Conservation (phyloP, 2,888 invertebrate species). For the Stenolophus ochropezus region DNA sequence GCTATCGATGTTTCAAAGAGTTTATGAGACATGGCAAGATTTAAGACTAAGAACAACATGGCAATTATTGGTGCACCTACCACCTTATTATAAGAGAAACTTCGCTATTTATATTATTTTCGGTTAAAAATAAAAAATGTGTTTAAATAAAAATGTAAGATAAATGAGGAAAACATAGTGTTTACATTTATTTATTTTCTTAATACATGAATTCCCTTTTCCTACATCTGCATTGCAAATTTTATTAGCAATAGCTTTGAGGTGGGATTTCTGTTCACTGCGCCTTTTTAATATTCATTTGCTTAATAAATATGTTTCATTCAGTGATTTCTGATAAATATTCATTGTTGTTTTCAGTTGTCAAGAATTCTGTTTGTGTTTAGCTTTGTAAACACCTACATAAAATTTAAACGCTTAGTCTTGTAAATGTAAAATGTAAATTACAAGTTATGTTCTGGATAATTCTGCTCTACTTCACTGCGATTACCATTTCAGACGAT, state of each 20-base stretch:
- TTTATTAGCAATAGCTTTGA: not conserved
- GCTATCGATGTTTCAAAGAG: too few species aligned
- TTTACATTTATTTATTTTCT: not conserved
- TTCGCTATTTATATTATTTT: too few species aligned
- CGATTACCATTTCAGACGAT: not conserved
- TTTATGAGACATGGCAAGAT: too few species aligned
- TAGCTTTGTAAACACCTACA: slow-evolving; percentile 7
- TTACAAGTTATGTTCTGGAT: not conserved
- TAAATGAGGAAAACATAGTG: not conserved
- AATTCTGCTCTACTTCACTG: not conserved
- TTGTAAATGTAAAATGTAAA: slow-evolving; percentile 22
- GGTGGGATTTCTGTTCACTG: not conserved
- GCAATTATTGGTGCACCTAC: too few species aligned
- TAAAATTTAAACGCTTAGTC: not conserved
- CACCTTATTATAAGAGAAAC: too few species aligned
- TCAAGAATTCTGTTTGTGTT: not conserved
- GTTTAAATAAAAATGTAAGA: too few species aligned
- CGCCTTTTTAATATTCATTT: slow-evolving; percentile 9
- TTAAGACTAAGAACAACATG: too few species aligned
- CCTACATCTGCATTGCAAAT: slow-evolving; percentile 5
- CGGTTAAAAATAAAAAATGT: too few species aligned
- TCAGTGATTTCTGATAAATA: not conserved
- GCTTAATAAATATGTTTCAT: slow-evolving; percentile 7
- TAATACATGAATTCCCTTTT: not conserved
- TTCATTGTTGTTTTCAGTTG: not conserved